phyloP scores from a whole-genome alignment of 1,140 invertebrate genomes.

The Conopomorpha cramerella region DNA sequence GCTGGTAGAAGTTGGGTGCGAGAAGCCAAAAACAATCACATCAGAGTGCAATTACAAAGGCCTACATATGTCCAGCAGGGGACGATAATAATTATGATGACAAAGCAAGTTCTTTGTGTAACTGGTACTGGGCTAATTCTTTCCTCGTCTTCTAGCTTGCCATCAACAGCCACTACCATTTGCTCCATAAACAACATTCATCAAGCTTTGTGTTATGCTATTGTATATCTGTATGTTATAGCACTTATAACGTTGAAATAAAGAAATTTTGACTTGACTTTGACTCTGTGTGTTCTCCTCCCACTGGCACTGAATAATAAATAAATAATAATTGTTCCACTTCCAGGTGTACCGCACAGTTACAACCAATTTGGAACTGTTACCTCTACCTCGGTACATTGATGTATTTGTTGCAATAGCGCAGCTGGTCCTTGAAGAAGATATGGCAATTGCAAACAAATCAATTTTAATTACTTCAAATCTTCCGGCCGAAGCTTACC shows the following conservation, averaged over 20 bases:
- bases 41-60: background rate
- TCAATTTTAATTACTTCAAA: constrained; percentile 63
- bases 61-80: background rate
- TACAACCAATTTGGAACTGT: constrained; percentile 19
- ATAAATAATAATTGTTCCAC: too few relatives aligned
- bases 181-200: too few relatives aligned
- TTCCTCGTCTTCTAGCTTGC: too few relatives aligned
- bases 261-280: too few relatives aligned
- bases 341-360: constrained; percentile 45
- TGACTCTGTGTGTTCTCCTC: too few relatives aligned
- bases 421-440: constrained; percentile 62
- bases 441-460: constrained; percentile 64
- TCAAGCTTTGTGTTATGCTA: too few relatives aligned
- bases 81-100: background rate
- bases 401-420: constrained; percentile 60
- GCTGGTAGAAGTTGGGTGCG: background rate
- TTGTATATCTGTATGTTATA: too few relatives aligned
- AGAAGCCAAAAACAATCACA: background rate
- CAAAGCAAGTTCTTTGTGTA: too few relatives aligned
- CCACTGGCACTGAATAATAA: too few relatives aligned
- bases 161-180: too few relatives aligned
- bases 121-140: too few relatives aligned
- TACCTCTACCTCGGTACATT: constrained; percentile 53
- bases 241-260: too few relatives aligned
- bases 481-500: constrained; percentile 51